phyloP scores from a whole-genome alignment of 2,113 vertebrate species.

The Poecilia latipinna region DNA sequence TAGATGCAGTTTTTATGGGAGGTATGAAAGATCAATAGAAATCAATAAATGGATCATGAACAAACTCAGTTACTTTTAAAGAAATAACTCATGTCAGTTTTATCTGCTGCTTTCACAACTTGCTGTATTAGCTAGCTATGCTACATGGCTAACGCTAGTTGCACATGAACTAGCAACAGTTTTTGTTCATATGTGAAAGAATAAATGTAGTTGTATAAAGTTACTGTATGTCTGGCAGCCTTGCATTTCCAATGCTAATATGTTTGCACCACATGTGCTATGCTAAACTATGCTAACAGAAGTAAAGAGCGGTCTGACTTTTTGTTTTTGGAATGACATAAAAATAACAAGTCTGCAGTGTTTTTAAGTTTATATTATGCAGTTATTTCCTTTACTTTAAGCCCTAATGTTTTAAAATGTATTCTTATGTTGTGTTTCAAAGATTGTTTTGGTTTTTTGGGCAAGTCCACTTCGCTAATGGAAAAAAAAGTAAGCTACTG shows the following conservation, averaged over 20 bases:
- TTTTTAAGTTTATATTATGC: too few relatives aligned
- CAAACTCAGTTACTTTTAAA: background rate
- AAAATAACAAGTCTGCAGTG: too few relatives aligned
- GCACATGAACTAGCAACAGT: background rate
- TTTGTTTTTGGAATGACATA: too few relatives aligned
- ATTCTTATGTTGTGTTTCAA: background rate
- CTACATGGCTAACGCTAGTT: background rate
- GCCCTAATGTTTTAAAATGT: background rate
- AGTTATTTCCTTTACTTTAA: background rate
- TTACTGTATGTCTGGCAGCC: background rate
- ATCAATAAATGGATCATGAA: background rate
- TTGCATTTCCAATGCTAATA: background rate
- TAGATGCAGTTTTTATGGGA: background rate
- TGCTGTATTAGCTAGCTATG: background rate
- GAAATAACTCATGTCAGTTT: background rate
- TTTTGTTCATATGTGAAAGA: background rate
- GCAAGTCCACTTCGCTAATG: background rate
- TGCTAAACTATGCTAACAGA: constrained; percentile 12
- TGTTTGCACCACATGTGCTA: background rate
- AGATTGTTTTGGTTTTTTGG: background rate
- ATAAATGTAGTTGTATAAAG: background rate
- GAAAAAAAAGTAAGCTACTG: background rate
- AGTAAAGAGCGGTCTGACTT: background rate
- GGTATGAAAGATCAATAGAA: background rate
- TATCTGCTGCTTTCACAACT: background rate